Conservation (phyloP, 2,797 vertebrate species). For the Carduelis carduelis region DNA sequence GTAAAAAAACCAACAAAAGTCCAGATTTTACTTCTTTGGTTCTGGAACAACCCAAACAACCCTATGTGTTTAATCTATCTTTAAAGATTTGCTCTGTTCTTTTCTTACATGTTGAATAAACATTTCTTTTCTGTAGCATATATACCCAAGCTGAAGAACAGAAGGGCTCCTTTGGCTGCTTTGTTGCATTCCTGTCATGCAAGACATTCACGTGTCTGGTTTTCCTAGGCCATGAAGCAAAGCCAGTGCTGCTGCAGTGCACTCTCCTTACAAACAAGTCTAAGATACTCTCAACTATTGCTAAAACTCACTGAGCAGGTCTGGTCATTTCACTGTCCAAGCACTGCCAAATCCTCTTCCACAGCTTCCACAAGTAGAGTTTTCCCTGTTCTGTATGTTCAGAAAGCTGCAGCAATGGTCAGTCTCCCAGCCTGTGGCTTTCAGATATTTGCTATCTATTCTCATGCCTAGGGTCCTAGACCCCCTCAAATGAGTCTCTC, state of each 20-base stretch:
- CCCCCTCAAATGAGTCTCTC: neutral
- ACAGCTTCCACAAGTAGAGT: neutral
- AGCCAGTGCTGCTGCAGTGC: neutral
- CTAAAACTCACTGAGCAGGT: neutral
- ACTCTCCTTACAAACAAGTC: neutral
- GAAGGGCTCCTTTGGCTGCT: neutral
- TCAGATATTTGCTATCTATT: neutral
- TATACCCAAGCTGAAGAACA: neutral
- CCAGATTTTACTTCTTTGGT: neutral
- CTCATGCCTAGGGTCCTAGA: neutral
- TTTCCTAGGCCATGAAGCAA: neutral
- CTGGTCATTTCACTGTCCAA: neutral
- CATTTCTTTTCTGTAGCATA: neutral
- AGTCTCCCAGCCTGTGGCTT: neutral
- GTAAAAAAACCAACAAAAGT: accelerated
- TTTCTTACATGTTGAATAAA: neutral
- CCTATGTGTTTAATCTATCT: neutral
- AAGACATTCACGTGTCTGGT: neutral
- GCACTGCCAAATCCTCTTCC: neutral
- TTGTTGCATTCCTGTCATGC: neutral
- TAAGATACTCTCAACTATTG: neutral
- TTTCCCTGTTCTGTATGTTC: neutral
- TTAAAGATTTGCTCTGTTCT: neutral
- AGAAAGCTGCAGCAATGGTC: neutral
- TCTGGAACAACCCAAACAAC: neutral